Base-by-base conservation (phyloP, 2,113 vertebrate genomes). In the Prochilodus magdalenae region DNA sequence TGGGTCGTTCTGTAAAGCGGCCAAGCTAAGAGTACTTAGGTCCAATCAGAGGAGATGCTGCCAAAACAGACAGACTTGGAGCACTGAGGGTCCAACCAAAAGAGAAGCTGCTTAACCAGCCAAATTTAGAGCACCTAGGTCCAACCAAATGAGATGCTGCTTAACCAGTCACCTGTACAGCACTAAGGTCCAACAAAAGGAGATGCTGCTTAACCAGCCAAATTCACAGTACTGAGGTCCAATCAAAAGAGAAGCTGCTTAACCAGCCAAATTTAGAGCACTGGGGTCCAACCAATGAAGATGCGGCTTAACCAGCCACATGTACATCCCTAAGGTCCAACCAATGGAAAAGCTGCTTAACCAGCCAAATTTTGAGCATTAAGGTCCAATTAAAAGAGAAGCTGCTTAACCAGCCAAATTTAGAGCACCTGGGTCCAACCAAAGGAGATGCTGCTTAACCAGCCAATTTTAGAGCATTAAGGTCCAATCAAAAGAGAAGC, bases 11-110 rank as follows among this genome's bases (percentile, higher is more conserved):
- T 76, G 81, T 69, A 71, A 69, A 76, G 73, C 62, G 24, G 63
- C 73, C 73, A 76, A 49, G 33, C 55, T 67, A 29, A 60, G 20
- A 29, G 59, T 22, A 30, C 73, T 30, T 24, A 20, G 62, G 74
- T 63, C 69, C 66, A 83, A 83, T 63, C 74, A 26, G 63, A 59
- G 73, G 40, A 72, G 12, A 14, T 13, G 40, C 24, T 72, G 47
- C 26, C 2, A 16, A 72, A 72, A 24, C 24, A 16, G 18, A 49
- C 29, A 13, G 20, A 18, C 40, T n/a, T 5, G 0, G 36, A 70
- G 66, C 66, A 13, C 33, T 70, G 33, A n/a, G 20, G n/a, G 33
- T 69, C 66, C 66, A 40, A n/a, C 22, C 18, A 40, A 30, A 24
- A 14, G 36, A 71, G 20, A 40, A 13, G 36, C 47, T 71, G 27